Evolutionary conservation across 2,113 vertebrate genomes (phyloP).

Genomic region (Cyanoramphus novaezelandiae): DNA sequence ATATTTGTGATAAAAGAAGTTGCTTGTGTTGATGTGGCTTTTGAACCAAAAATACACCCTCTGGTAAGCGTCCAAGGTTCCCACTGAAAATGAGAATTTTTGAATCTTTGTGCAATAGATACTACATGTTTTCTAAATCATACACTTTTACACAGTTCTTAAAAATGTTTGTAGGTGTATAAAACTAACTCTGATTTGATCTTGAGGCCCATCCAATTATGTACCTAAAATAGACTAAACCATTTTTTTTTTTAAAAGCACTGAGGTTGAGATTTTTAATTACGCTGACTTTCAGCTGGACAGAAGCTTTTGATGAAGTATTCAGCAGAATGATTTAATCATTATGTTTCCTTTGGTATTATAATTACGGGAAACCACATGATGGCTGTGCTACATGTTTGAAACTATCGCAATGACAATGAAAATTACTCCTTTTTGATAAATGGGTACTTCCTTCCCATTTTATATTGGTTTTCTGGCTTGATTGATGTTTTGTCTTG

Average conservation of each 20-base stretch:
- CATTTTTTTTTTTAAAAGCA: not conserved
- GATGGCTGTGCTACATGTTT: conserved; percentile 36
- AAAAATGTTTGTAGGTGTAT: not conserved
- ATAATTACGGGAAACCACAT: not conserved
- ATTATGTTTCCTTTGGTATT: conserved; percentile 55
- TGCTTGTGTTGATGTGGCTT: not conserved
- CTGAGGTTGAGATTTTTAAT: not conserved
- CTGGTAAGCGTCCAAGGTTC: not conserved
- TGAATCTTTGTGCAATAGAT: not conserved
- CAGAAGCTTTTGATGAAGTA: not conserved
- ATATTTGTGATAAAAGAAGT: conserved; percentile 56
- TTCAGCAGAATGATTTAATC: not conserved
- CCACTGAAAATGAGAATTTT: not conserved
- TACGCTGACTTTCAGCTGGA: not conserved
- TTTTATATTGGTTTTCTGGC: conserved; percentile 48
- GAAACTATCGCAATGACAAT: conserved; percentile 49
- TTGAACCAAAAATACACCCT: not conserved
- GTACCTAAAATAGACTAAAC: not conserved
- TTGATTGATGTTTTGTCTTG: conserved; percentile 64
- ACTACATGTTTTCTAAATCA: not conserved
- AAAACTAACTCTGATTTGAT: not conserved
- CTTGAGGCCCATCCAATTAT: not conserved
- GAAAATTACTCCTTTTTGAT: conserved; percentile 27
- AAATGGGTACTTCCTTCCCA: conserved; percentile 50
- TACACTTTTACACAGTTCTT: not conserved